phyloP scores from a whole-genome alignment of 2,888 invertebrate genomes.

The Pristionchus fissidentatus region DNA sequence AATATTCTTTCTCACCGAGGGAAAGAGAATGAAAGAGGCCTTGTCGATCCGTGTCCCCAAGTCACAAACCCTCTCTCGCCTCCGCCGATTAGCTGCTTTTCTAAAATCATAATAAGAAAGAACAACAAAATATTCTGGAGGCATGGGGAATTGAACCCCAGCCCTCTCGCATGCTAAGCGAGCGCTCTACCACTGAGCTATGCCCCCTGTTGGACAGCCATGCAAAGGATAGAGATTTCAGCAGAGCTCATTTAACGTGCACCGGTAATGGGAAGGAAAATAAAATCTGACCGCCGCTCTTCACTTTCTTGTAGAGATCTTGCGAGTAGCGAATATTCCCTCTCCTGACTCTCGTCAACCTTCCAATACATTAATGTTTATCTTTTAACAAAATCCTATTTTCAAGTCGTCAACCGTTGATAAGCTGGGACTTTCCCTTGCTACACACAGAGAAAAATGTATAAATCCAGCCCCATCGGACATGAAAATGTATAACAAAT shows the following conservation, averaged over 20 bases:
- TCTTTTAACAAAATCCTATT: no score
- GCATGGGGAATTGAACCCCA: conserved; percentile 38
- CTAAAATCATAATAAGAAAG: neutral
- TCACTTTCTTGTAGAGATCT: conserved; percentile 39
- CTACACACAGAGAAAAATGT: no score
- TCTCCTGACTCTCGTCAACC: neutral
- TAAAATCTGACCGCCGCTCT: conserved; percentile 41
- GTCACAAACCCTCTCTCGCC: conserved; percentile 49
- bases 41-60: conserved; percentile 65
- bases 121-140: neutral
- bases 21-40: conserved; percentile 66
- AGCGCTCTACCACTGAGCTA: conserved; percentile 31
- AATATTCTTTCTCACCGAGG: conserved; percentile 63
- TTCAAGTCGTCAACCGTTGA: neutral
- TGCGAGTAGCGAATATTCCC: conserved; percentile 29
- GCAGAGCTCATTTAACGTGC: no score
- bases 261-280: neutral
- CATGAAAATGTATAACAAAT: no score
- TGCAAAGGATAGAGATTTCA: neutral
- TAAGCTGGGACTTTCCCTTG: neutral
- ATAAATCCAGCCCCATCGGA: no score
- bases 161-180: conserved; percentile 38
- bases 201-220: neutral
- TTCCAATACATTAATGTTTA: no score
- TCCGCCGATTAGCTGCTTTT: conserved; percentile 30